Conservation (phyloP, 1,140 invertebrate genomes). For the Leptinotarsa undecemlineata region DNA sequence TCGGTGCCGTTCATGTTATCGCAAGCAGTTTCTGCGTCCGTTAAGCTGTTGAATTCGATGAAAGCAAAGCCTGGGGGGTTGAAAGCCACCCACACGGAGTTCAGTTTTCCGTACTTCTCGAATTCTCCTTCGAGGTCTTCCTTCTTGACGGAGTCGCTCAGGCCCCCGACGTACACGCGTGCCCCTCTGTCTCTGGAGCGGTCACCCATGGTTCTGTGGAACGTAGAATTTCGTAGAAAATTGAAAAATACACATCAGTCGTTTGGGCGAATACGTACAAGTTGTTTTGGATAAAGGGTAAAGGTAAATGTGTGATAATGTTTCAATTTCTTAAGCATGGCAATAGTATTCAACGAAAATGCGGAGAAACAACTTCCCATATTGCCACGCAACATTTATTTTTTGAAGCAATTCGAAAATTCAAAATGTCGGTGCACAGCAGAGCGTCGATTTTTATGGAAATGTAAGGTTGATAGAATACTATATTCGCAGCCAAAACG, state of each 20-base stretch:
- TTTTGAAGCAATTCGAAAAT: constrained; percentile 41
- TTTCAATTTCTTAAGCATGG: constrained; percentile 34
- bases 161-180: constrained; percentile 82
- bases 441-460: constrained; percentile 42
- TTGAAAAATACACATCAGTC: constrained; percentile 39
- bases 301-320: constrained; percentile 34
- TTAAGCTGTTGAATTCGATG: constrained; percentile 94
- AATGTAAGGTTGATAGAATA: constrained; percentile 35
- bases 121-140: constrained; percentile 90
- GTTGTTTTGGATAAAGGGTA: constrained; percentile 23
- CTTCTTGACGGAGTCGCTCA: constrained; percentile 82
- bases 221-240: constrained; percentile 51
- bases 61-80: constrained; percentile 98
- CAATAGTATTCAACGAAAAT: constrained; percentile 43
- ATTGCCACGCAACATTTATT: background rate
- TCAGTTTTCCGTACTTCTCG: constrained; percentile 69
- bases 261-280: constrained; percentile 52
- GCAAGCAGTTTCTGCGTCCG: constrained; percentile 93
- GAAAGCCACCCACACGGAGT: constrained; percentile 91
- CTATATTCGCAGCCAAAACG: constrained; percentile 54
- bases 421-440: constrained; percentile 47
- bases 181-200: constrained; percentile 63
- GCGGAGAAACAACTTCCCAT: constrained; percentile 22
- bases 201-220: constrained; percentile 54
- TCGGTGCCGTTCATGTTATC: constrained; percentile 87